These are phyloP conservation scores for Sebastes taczanowskii DNA, from an alignment of 2,797 vertebrate species.

Conservation along the genomic window DNA sequence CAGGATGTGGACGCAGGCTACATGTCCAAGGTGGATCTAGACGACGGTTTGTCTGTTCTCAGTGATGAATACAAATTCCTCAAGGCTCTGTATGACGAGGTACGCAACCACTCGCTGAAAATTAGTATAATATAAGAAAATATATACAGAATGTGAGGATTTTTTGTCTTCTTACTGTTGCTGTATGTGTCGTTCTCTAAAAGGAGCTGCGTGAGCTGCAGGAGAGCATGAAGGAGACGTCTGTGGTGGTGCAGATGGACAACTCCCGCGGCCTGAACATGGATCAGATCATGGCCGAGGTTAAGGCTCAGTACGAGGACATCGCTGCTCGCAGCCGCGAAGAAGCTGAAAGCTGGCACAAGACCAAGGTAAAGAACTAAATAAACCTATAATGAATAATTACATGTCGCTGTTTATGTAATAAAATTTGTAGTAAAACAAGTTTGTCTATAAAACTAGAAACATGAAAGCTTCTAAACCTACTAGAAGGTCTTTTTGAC, in stretches of 20 bases:
- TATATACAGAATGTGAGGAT: not conserved
- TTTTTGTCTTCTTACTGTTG: not conserved
- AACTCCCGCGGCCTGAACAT: constrained; percentile 83
- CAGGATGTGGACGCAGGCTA: constrained; percentile 87
- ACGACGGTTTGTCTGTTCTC: constrained; percentile 68
- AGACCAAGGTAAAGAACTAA: constrained; percentile 83
- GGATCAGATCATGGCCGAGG: constrained; percentile 75
- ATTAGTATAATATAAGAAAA: not conserved
- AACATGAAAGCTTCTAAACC: not conserved
- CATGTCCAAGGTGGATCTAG: constrained; percentile 79
- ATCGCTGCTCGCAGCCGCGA: constrained; percentile 78
- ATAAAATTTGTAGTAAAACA: not conserved
- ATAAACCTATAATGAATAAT: not conserved
- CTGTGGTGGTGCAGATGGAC: constrained; percentile 86
- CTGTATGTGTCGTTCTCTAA: not conserved
- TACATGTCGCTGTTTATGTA: not conserved
- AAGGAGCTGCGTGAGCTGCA: constrained; percentile 88
- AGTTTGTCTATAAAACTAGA: not conserved
- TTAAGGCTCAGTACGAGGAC: constrained; percentile 80
- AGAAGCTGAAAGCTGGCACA: constrained; percentile 88
- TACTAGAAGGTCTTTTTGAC: not conserved
- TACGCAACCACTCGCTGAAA: constrained; percentile 50
- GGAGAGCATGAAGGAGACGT: constrained; percentile 76
- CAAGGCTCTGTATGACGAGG: constrained; percentile 80
- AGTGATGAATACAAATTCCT: constrained; percentile 81